Conservation (phyloP, 1,140 invertebrate genomes). For the Zaprionus ornatus region DNA sequence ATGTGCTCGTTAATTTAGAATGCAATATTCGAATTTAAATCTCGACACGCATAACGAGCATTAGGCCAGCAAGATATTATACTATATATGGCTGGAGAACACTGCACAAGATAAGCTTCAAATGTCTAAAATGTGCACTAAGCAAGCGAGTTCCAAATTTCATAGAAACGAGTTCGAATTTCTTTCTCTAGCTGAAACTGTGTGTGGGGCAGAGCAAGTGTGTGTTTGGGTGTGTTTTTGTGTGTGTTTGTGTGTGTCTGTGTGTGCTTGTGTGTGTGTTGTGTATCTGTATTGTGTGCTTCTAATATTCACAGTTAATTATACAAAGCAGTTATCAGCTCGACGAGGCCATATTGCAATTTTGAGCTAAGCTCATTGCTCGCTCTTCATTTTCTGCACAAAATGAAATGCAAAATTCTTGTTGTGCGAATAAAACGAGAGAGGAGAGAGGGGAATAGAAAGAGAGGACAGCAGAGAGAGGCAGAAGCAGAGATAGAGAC, state of each 20-base stretch:
- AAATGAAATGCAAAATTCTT: slow-evolving; percentile 37
- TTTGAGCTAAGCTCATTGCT: slow-evolving; percentile 22
- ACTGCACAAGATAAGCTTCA: not conserved
- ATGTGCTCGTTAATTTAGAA: not conserved
- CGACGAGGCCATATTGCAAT: slow-evolving; percentile 20
- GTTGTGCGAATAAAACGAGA: not conserved
- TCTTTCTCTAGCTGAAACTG: not conserved
- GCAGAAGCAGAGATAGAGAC: not conserved
- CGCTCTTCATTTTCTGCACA: slow-evolving; percentile 18
- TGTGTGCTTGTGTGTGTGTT: not conserved
- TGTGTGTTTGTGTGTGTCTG: not conserved
- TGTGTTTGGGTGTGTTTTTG: not conserved
- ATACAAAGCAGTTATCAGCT: slow-evolving; percentile 39
- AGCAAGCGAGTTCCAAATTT: not conserved
- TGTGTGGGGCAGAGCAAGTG: not conserved
- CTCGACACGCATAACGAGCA: not conserved
- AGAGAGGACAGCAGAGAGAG: not conserved
- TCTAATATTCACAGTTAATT: slow-evolving; percentile 42
- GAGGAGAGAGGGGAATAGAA: not conserved
- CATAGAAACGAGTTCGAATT: not conserved
- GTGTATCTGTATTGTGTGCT: not conserved
- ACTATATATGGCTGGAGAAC: not conserved
- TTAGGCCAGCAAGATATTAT: not conserved
- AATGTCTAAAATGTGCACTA: not conserved
- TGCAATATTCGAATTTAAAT: not conserved